Conservation (phyloP, 1,140 invertebrate species). For the Brachionus paranguensis region DNA sequence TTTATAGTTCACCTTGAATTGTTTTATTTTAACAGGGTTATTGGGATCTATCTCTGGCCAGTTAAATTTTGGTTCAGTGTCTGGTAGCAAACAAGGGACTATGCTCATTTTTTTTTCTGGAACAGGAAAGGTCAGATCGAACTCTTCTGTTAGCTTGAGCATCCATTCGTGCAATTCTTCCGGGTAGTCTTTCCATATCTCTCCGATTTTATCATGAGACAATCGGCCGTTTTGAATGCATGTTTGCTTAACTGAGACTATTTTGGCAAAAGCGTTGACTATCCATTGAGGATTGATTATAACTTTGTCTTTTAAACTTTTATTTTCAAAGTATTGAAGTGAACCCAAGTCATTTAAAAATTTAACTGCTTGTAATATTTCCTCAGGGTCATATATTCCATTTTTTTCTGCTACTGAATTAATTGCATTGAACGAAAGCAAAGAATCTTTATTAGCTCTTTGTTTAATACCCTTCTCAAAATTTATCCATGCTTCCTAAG, state of each 20-base stretch:
- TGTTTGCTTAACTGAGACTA: slow-evolving; percentile 51
- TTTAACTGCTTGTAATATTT: slow-evolving; percentile 49
- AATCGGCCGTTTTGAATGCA: slow-evolving; percentile 51
- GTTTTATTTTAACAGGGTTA: background rate
- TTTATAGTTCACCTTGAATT: slow-evolving; percentile 41
- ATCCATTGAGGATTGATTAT: slow-evolving; percentile 56
- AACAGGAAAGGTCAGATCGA: slow-evolving; percentile 50
- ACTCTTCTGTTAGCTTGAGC: slow-evolving; percentile 52
- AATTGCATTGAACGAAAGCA: background rate
- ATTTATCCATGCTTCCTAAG: slow-evolving; percentile 46
- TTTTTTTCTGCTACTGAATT: background rate
- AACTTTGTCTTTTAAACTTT: slow-evolving; percentile 47
- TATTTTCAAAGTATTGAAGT: slow-evolving; percentile 52
- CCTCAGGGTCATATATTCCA: slow-evolving; percentile 6
- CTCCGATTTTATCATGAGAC: slow-evolving; percentile 45
- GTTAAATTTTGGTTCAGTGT: slow-evolving; percentile 44
- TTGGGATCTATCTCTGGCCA: background rate
- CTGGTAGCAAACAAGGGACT: slow-evolving; percentile 51
- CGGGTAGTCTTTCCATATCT: slow-evolving; percentile 46
- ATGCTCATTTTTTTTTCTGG: slow-evolving; percentile 45
- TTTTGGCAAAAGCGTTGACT: slow-evolving; percentile 53
- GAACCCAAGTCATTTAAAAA: slow-evolving; percentile 53
- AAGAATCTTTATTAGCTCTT: background rate
- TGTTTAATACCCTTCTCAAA: slow-evolving; percentile 45
- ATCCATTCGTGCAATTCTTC: slow-evolving; percentile 51